phyloP scores from a whole-genome alignment of 2,113 vertebrate genomes.

The Psilopsiagon aurifrons region DNA sequence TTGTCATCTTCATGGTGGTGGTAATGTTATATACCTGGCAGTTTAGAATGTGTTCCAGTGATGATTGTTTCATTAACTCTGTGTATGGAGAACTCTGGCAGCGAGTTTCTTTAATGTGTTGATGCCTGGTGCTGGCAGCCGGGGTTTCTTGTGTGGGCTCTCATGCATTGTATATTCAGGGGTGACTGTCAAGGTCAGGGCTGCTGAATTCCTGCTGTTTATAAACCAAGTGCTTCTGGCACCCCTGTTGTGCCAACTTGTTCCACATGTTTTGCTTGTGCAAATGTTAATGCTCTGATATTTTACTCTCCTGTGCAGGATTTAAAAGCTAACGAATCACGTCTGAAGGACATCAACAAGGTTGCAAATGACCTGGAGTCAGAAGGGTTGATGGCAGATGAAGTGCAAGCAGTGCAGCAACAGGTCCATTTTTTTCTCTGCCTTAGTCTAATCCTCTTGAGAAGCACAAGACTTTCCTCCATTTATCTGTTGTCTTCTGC shows the following conservation, averaged over 20 bases:
- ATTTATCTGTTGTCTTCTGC: neutral
- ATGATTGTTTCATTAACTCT: neutral
- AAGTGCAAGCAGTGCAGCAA: slow-evolving; percentile 88
- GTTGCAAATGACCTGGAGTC: slow-evolving; percentile 95
- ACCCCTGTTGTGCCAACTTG: neutral
- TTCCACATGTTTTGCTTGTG: neutral
- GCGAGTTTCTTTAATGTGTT: neutral
- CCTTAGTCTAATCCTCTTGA: neutral
- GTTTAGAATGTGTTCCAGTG: neutral
- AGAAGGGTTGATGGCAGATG: slow-evolving; percentile 95
- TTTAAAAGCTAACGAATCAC: slow-evolving; percentile 96
- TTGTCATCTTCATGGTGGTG: neutral
- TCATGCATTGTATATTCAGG: rapidly evolving
- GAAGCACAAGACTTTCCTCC: neutral
- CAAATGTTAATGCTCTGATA: neutral
- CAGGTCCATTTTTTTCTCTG: slow-evolving; percentile 75
- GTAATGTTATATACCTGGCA: neutral
- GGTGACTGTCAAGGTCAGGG: neutral
- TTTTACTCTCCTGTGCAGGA: slow-evolving; percentile 76
- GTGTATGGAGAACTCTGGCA: neutral
- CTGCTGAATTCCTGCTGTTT: neutral
- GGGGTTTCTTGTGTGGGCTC: neutral
- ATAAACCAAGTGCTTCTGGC: neutral
- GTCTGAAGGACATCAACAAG: slow-evolving; percentile 97
- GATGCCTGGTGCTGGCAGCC: neutral